Conservation (phyloP, 1,140 invertebrate species). For the Thaumetopoea pityocampa region DNA sequence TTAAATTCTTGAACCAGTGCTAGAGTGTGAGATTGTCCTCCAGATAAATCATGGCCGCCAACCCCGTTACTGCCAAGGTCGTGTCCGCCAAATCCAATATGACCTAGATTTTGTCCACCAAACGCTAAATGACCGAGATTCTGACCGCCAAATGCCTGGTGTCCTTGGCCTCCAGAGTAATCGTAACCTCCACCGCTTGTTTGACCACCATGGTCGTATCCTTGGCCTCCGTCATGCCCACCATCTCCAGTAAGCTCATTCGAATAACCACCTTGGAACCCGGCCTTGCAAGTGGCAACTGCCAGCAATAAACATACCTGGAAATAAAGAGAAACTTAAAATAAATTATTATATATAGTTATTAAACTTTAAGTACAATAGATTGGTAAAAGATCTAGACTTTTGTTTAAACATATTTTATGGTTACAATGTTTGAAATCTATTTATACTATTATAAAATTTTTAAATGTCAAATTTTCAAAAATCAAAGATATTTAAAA, state of each 20-base stretch:
- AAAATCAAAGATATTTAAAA: no score
- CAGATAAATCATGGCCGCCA: slow-evolving; percentile 22
- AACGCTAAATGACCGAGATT: no score
- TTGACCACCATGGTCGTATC: slow-evolving; percentile 22
- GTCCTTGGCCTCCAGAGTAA: slow-evolving; percentile 23
- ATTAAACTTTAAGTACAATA: no score
- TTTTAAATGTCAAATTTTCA: no score
- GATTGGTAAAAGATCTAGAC: no score
- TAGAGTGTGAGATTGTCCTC: no score
- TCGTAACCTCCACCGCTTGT: slow-evolving; percentile 18
- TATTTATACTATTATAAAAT: no score
- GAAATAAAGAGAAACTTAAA: slow-evolving; percentile 21
- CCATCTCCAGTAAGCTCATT: slow-evolving; percentile 29
- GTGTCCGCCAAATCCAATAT: slow-evolving; percentile 15
- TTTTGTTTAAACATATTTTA: no score
- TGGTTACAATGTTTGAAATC: no score
- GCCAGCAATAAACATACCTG: slow-evolving; percentile 64
- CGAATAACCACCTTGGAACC: slow-evolving; percentile 30
- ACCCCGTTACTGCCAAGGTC: slow-evolving; percentile 9
- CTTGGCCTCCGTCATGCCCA: slow-evolving; percentile 21
- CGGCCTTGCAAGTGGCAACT: slow-evolving; percentile 56
- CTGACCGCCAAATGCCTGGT: slow-evolving; percentile 24
- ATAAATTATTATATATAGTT: neutral
- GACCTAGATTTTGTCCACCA: slow-evolving; percentile 21
- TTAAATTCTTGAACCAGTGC: slow-evolving; percentile 9